These are phyloP conservation scores for Meghimatium bilineatum DNA, from an alignment of 2,888 invertebrate species.

Conservation along the genomic window DNA sequence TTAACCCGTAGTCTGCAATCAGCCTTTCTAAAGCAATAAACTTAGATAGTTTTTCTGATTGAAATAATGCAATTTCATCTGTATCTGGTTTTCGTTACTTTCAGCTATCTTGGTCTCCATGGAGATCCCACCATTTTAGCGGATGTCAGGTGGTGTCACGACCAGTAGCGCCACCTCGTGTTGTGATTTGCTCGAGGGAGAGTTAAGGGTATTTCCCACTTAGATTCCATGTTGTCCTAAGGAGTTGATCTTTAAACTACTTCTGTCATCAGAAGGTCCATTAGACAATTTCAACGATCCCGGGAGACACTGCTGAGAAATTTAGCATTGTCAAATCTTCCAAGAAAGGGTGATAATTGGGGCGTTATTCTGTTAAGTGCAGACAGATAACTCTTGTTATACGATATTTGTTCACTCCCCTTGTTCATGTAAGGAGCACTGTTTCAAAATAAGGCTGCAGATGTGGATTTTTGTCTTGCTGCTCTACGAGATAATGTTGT, in stretches of 20 bases:
- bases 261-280: constrained; percentile 4
- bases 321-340: not conserved
- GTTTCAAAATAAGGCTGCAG: not conserved
- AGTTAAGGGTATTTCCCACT: not conserved
- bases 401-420: not conserved
- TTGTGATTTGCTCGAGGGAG: constrained; percentile 44
- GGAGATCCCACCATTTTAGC: constrained; percentile 31
- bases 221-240: not conserved
- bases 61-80: constrained; percentile 12
- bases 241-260: not conserved
- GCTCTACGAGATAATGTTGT: not conserved
- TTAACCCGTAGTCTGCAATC: not conserved
- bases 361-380: not conserved
- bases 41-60: not conserved
- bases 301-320: not conserved
- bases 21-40: constrained; percentile 26
- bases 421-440: too few relatives aligned
- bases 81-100: constrained; percentile 23
- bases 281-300: not conserved
- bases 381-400: not conserved
- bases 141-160: constrained; percentile 42
- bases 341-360: constrained; percentile 3
- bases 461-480: not conserved
- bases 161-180: constrained; percentile 43
- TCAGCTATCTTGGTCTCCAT: constrained; percentile 6